Evolutionary conservation across 1,140 invertebrate genomes (phyloP).

Genomic region (Bicyclus anynana): DNA sequence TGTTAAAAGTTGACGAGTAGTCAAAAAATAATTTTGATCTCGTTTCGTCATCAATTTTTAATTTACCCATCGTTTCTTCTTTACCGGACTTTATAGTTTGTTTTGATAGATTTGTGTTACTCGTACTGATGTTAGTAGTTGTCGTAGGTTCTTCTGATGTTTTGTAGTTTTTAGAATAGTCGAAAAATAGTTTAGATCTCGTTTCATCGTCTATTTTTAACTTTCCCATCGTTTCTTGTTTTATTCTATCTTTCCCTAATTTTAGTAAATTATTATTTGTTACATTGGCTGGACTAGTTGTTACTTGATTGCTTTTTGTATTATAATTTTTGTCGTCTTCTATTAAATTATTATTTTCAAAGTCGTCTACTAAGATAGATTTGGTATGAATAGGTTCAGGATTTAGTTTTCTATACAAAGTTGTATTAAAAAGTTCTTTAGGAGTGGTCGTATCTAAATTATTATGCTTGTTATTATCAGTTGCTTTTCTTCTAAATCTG

Average conservation of each 20-base stretch:
- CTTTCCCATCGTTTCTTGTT: conserved; percentile 50
- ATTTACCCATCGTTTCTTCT: conserved; percentile 51
- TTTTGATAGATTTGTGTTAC: neutral
- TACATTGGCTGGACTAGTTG: neutral
- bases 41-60: conserved; percentile 56
- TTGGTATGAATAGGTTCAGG: conserved; percentile 1
- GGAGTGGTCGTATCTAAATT: conserved; percentile 5
- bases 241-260: conserved; percentile 5
- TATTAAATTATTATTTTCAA: conserved; percentile 8
- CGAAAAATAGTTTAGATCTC: conserved; percentile 33
- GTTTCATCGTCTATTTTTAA: conserved; percentile 57
- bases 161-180: neutral
- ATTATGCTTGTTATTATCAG: conserved; percentile 5
- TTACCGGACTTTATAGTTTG: conserved; percentile 7
- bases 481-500: conserved; percentile 52
- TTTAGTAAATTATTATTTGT: neutral
- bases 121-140: neutral
- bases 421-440: conserved; percentile 9
- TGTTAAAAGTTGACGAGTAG: conserved; percentile 54
- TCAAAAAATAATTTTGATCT: conserved; percentile 56
- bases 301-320: neutral
- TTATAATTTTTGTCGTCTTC: neutral
- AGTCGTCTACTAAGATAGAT: conserved; percentile 12
- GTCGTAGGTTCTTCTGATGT: neutral
- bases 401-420: conserved; percentile 6